A percentile compares a stretch with the other conserved stretches of the same genome.
phyloP scores from a whole-genome alignment of 2,113 vertebrate genomes.

The Varanus komodoensis region DNA sequence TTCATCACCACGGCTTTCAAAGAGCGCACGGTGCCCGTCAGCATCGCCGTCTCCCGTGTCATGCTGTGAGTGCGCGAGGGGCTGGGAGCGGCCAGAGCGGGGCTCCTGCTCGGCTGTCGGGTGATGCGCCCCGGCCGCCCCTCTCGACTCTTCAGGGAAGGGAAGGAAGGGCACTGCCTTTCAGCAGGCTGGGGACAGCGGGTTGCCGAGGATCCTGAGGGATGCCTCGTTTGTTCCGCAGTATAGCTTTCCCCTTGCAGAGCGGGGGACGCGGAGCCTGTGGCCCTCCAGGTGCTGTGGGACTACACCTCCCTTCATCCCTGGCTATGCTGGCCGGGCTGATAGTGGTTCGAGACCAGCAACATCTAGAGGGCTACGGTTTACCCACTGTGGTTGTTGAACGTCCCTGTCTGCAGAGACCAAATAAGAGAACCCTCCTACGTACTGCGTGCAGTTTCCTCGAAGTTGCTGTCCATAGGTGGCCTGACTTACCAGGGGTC shows the following conservation, averaged over 20 bases:
- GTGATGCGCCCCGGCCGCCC: not conserved
- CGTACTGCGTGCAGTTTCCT: not conserved
- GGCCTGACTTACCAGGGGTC: not conserved
- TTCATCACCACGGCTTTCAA: conserved; percentile 97
- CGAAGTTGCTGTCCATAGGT: not conserved
- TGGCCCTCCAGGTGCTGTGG: too few relatives aligned
- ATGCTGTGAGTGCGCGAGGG: conserved; percentile 86
- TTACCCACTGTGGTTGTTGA: not conserved
- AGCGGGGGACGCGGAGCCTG: too few relatives aligned
- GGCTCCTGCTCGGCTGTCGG: not conserved
- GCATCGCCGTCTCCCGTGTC: conserved; percentile 90
- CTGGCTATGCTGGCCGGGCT: too few relatives aligned
- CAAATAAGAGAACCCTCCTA: too few relatives aligned
- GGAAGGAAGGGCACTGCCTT: too few relatives aligned
- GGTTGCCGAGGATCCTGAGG: not conserved
- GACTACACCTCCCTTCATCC: too few relatives aligned
- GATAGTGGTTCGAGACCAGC: too few relatives aligned
- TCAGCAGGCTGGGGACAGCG: not conserved
- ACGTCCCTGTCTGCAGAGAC: too few relatives aligned
- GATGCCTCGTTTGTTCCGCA: too few relatives aligned
- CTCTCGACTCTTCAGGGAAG: not conserved
- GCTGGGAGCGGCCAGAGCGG: too few relatives aligned
- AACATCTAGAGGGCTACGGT: too few relatives aligned
- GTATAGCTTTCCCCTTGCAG: too few relatives aligned
- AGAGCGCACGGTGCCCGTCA: conserved; percentile 89